Conservation (phyloP, 2,888 invertebrate species). For the Cantharis lateralis region DNA sequence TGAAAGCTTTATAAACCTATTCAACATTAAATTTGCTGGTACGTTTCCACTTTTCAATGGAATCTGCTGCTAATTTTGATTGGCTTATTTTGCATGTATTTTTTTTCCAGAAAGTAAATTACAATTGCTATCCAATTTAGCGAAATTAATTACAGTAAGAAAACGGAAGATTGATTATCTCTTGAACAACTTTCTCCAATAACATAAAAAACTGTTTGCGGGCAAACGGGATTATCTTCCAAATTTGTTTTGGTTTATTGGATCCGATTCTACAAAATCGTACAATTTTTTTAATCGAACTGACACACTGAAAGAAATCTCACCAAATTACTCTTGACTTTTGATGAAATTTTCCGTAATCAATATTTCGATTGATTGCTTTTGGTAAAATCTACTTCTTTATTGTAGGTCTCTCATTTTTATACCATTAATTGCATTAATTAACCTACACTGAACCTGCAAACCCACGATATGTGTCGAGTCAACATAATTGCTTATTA, state of each 20-base stretch:
- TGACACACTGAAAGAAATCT: neutral
- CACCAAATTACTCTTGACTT: neutral
- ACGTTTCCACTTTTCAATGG: neutral
- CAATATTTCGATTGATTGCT: neutral
- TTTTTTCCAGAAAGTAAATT: neutral
- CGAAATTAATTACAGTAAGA: neutral
- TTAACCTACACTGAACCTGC: neutral
- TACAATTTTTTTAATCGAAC: neutral
- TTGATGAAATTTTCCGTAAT: neutral
- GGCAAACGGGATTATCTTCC: neutral
- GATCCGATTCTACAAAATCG: neutral
- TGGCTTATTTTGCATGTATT: too few relatives aligned
- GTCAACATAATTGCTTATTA: neutral
- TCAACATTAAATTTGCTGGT: too few relatives aligned
- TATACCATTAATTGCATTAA: neutral
- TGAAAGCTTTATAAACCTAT: neutral
- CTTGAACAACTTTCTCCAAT: neutral
- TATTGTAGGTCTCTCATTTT: neutral
- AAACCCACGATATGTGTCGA: neutral
- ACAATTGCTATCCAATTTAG: neutral
- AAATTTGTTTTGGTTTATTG: neutral
- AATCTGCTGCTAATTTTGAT: too few relatives aligned
- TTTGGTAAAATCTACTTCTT: neutral
- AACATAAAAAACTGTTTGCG: too few relatives aligned
- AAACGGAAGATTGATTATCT: neutral